phyloP scores from a whole-genome alignment of 1,140 invertebrate species.

The Hyposmocoma kahamanoa region DNA sequence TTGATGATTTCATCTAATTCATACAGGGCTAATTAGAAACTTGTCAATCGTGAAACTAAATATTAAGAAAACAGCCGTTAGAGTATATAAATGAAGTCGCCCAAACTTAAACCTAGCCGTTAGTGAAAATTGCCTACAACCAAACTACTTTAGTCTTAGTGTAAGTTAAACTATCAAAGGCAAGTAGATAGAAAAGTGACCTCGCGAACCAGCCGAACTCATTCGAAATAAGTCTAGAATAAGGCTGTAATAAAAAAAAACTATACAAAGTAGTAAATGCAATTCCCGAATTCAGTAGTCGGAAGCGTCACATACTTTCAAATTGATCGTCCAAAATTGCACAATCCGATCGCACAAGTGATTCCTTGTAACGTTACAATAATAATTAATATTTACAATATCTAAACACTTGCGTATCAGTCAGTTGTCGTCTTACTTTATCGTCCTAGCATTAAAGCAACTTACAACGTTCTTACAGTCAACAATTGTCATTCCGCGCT shows the following conservation, averaged over 20 bases:
- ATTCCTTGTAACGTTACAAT: slow-evolving; percentile 41
- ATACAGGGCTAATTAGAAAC: too few species aligned
- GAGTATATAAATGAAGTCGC: too few species aligned
- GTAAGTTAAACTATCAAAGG: slow-evolving; percentile 40
- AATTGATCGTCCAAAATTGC: slow-evolving; percentile 26
- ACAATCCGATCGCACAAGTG: slow-evolving; percentile 45
- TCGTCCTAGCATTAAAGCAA: slow-evolving; percentile 17
- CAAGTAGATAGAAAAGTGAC: slow-evolving; percentile 38
- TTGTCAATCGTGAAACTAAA: too few species aligned
- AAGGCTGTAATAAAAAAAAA: slow-evolving; percentile 13
- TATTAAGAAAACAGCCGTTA: too few species aligned
- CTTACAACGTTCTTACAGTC: too few species aligned
- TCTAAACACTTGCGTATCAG: slow-evolving; percentile 59
- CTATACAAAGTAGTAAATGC: slow-evolving; percentile 23
- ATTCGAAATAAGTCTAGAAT: slow-evolving; percentile 13
- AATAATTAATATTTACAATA: slow-evolving; percentile 59
- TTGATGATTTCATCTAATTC: too few species aligned
- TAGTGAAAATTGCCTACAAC: slow-evolving; percentile 15
- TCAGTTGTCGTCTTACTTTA: slow-evolving; percentile 39
- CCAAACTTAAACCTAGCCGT: background rate
- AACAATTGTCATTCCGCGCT: too few species aligned
- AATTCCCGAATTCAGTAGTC: slow-evolving; percentile 34
- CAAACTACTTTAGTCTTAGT: slow-evolving; percentile 30
- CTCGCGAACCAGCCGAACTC: slow-evolving; percentile 16
- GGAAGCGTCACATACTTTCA: slow-evolving; percentile 7